phyloP scores from a whole-genome alignment of 2,888 invertebrate genomes.

The Tuberolachnus salignus region DNA sequence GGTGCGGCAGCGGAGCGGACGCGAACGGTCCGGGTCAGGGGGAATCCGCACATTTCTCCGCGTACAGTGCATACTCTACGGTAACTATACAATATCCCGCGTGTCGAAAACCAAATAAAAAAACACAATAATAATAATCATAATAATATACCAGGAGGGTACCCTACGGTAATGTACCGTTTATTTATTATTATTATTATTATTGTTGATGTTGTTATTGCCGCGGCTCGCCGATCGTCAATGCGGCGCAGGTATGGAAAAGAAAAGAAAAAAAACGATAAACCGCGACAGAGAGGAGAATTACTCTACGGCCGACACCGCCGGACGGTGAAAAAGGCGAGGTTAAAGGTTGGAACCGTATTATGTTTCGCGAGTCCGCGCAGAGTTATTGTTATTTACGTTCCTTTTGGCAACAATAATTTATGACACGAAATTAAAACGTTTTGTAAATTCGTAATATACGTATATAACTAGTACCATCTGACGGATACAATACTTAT shows the following conservation, averaged over 20 bases:
- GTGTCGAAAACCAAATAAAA: constrained; percentile 15
- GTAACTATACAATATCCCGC: constrained; percentile 45
- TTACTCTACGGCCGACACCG: background rate
- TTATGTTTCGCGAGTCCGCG: background rate
- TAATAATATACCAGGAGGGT: background rate
- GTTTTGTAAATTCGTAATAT: background rate
- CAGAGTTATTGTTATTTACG: background rate
- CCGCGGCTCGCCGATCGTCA: background rate
- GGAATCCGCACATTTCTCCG: constrained; percentile 56
- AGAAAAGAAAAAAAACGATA: no score
- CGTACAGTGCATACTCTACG: constrained; percentile 52
- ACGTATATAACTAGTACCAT: constrained; percentile 1
- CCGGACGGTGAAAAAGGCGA: background rate
- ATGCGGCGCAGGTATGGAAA: background rate
- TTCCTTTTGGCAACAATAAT: background rate
- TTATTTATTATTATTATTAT: constrained; percentile 9
- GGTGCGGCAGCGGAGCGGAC: background rate
- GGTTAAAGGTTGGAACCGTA: constrained; percentile 23
- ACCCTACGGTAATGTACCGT: background rate
- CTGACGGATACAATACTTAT: background rate
- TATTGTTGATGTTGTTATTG: constrained; percentile 27
- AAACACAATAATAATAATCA: background rate
- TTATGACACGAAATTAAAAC: background rate
- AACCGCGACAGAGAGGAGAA: background rate
- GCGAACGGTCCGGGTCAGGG: constrained; percentile 20